These are phyloP conservation scores for Musca vetustissima DNA, from an alignment of 1,140 invertebrate species.

Conservation along the genomic window DNA sequence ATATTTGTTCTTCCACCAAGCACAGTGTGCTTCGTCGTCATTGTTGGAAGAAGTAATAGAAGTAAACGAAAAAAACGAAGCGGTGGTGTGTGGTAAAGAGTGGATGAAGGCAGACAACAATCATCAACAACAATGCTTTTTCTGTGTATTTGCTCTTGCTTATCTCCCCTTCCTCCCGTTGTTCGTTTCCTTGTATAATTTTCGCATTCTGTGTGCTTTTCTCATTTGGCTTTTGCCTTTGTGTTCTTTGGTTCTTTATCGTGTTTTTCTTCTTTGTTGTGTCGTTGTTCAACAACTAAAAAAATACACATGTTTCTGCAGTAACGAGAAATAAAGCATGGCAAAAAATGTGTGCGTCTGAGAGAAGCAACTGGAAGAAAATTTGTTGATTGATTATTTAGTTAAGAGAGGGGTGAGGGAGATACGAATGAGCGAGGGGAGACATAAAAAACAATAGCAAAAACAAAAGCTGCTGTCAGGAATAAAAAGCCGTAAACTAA, in stretches of 20 bases:
- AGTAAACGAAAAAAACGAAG: no score
- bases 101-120: not conserved
- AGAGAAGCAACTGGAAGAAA: not conserved
- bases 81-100: no score
- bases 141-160: not conserved
- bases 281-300: not conserved
- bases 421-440: no score
- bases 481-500: not conserved
- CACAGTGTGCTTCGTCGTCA: no score
- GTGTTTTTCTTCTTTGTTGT: slow-evolving; percentile 1
- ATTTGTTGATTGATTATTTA: no score
- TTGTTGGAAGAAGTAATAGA: no score
- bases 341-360: not conserved
- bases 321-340: no score
- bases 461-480: no score
- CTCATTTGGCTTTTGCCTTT: not conserved
- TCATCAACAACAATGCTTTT: not conserved
- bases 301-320: slow-evolving; percentile 10
- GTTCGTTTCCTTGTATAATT: not conserved
- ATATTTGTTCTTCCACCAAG: no score
- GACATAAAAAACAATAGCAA: not conserved
- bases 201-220: slow-evolving; percentile 1
- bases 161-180: slow-evolving; percentile 5
- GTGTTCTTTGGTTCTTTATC: not conserved
- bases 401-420: not conserved